phyloP scores from a whole-genome alignment of 1,140 invertebrate species.

The Achroia grisella region DNA sequence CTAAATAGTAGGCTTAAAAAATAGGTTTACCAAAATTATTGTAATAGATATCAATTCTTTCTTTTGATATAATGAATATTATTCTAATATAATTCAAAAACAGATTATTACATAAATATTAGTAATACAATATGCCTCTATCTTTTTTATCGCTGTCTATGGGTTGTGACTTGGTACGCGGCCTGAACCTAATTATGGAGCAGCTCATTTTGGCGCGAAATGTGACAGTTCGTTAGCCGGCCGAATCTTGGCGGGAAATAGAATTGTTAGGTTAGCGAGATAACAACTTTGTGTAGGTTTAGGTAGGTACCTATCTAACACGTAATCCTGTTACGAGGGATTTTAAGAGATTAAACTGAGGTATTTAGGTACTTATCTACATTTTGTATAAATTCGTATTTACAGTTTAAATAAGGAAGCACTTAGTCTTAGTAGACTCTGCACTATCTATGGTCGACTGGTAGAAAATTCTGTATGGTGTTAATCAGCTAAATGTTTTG shows the following conservation, averaged over 20 bases:
- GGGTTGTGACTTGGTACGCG: conserved; percentile 9
- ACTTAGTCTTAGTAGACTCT: no score
- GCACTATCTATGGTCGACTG: no score
- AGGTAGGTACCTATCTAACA: background rate
- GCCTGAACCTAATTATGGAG: conserved; percentile 42
- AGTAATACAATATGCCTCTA: background rate
- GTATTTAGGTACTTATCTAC: no score
- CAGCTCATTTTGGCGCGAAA: conserved; percentile 45
- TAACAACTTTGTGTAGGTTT: conserved; percentile 1
- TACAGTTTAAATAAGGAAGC: no score
- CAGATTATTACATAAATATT: background rate
- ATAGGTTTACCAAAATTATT: background rate
- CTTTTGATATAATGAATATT: background rate
- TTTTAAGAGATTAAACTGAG: no score
- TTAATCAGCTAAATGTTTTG: no score
- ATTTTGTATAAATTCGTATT: no score
- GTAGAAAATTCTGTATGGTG: no score
- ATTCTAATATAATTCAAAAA: no score
- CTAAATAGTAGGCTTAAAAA: background rate
- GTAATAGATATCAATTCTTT: background rate
- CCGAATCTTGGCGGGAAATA: conserved; percentile 23
- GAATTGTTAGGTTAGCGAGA: background rate
- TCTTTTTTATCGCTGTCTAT: background rate
- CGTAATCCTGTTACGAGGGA: no score
- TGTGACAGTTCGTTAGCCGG: conserved; percentile 50